Base-by-base conservation (phyloP, 35 echinoderm and acorn worm genomes). In the Strongylocentrotus purpuratus region DNA sequence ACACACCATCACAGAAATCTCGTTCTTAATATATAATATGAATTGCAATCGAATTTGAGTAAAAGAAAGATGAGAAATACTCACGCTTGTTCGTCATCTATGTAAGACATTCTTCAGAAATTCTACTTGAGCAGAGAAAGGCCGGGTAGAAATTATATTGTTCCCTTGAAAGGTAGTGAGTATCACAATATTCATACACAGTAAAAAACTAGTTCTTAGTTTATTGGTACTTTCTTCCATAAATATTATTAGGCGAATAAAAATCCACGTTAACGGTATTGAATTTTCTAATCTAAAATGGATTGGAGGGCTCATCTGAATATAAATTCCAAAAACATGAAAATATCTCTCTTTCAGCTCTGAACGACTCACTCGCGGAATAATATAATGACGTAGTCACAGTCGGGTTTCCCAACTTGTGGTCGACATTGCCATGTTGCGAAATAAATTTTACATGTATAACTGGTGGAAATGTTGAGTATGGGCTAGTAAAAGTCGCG, bases 331-430 rank as follows among this genome's bases (percentile, higher is more conserved):
- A 4, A 28, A 78, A 78, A 78, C 22, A 78, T 78, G 65, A 78
- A 78, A 78, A 28, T 28, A 78, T 78, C 20, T 78, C 22, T n/a
- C 0, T n/a, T 22, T n/a, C 18, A 55, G 50, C 25, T 78, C 65
- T 7, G 65, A 78, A 78, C 65, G 65, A 78, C 32, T 89, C 87
- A 89, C 87, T 46, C 32, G 87, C 87, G 87, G 12, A 89, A 45
- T 89, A 46, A 89, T 33, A 35, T 89, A 35, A 89, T 89, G 87
- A 89, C 87, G 87, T 89, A 10, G 32, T 89, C 87, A 17, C 87
- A 89, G 87, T 89, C 87, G 87, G 87, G 87, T 89, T 89, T 89
- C 87, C 87, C 87, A 89, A 89, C 41, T 5, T 89, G 87, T 78
- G 65, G 65, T 78, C 65, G 65, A 78, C 65, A 78, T 78, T 78